Percentiles rank a stretch among this genome's conserved stretches.
phyloP scores from a whole-genome alignment of 37 sponge, comb jelly and placozoan species.

The Dysidea cf. avara region DNA sequence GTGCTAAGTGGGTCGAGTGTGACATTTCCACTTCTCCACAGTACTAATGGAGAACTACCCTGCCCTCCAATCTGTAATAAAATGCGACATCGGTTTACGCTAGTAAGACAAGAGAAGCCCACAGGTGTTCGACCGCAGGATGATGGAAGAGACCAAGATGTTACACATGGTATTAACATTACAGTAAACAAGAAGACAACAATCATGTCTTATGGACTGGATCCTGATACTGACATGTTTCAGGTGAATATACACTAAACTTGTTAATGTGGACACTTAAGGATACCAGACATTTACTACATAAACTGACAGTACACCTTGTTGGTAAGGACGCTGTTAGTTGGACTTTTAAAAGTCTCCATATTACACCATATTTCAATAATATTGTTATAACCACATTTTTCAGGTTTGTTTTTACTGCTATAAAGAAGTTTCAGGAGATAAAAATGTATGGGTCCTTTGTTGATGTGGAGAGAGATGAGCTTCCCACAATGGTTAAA shows the following conservation, averaged over 20 bases:
- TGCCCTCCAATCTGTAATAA: conserved; percentile 64
- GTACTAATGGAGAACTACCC: conserved; percentile 75
- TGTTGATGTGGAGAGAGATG: no score
- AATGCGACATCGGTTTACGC: conserved; percentile 52
- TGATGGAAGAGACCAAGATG: not conserved
- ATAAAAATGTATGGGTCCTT: not conserved
- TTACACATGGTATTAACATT: not conserved
- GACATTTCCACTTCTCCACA: conserved; percentile 18
- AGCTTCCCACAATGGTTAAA: no score
- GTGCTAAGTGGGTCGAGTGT: not conserved
- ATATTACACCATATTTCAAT: no score
- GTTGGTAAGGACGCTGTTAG: no score
- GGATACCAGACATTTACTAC: no score
- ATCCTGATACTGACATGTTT: conserved; percentile 71
- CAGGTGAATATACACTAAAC: conserved; percentile 43
- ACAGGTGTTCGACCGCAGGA: conserved; percentile 53
- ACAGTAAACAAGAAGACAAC: not conserved
- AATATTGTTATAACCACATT: no score
- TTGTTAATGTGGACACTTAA: no score
- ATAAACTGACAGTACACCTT: no score
- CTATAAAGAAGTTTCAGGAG: no score
- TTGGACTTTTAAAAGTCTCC: no score
- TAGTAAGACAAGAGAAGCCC: conserved; percentile 51
- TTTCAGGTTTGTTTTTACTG: no score
- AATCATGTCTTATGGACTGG: conserved; percentile 78